Conservation (phyloP, 2,888 invertebrate species). For the Morpho helenor region DNA sequence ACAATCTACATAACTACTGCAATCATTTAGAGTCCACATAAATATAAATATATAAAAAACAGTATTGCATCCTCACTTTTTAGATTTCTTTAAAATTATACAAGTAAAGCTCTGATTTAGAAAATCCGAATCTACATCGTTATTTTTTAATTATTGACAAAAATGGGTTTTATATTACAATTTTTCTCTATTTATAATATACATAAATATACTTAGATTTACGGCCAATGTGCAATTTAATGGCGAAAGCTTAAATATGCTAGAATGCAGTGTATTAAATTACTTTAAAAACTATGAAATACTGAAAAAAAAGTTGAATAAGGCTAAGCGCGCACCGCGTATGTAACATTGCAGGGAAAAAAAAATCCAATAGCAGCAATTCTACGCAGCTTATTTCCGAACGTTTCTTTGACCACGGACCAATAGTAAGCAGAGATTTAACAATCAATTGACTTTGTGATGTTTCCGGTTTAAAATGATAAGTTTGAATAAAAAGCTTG, state of each 20-base stretch:
- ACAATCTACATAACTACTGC: conserved; percentile 47
- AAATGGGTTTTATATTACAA: conserved; percentile 27
- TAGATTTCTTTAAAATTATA: conserved; percentile 36
- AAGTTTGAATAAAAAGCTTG: too few relatives aligned
- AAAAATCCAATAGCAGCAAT: too few relatives aligned
- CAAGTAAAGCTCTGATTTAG: conserved; percentile 56
- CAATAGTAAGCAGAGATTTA: too few relatives aligned
- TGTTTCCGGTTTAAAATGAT: too few relatives aligned
- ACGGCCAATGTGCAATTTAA: conserved; percentile 64
- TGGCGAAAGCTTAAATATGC: conserved; percentile 50
- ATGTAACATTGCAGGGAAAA: background rate
- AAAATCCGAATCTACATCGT: conserved; percentile 50
- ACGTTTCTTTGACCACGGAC: too few relatives aligned
- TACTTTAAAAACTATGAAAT: conserved; percentile 45
- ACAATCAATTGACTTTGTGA: too few relatives aligned
- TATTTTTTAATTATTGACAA: conserved; percentile 25
- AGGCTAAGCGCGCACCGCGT: conserved; percentile 27
- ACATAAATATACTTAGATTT: conserved; percentile 51
- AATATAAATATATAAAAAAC: conserved; percentile 55
- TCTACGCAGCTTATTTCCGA: too few relatives aligned
- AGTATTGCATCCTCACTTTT: conserved; percentile 38
- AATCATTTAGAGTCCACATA: conserved; percentile 47
- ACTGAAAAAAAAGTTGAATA: conserved; percentile 52
- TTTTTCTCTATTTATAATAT: conserved; percentile 34
- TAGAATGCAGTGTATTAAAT: conserved; percentile 45